Evolutionary conservation across 2,797 vertebrate species (phyloP).

Genomic region (Staurois parvus): DNA sequence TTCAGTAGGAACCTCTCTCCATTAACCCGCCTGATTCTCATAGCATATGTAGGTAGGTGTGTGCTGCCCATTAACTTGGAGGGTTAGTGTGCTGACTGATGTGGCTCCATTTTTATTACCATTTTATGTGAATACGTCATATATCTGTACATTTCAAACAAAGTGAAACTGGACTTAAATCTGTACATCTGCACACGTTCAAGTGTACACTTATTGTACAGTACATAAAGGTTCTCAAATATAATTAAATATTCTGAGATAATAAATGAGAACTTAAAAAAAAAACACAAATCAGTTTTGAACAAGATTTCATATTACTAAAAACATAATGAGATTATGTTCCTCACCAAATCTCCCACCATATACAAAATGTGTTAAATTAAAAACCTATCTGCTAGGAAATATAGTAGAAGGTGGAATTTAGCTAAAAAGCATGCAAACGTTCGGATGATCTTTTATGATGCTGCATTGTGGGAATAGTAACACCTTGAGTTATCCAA

Average conservation of each 20-base stretch:
- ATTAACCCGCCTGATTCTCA: constrained; percentile 68
- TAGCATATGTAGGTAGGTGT: constrained; percentile 68
- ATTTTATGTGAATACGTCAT: constrained; percentile 79
- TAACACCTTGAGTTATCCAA: constrained; percentile 35
- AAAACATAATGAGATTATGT: not conserved
- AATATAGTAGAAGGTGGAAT: not conserved
- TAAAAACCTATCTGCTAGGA: not conserved
- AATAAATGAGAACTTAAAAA: constrained; percentile 61
- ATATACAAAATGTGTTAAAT: not conserved
- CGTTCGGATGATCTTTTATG: constrained; percentile 14
- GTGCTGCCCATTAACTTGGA: constrained; percentile 68
- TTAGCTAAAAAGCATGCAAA: constrained; percentile 23
- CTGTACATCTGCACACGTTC: constrained; percentile 70
- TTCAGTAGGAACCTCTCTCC: constrained; percentile 71
- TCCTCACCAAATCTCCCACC: not conserved
- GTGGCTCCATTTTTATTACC: constrained; percentile 77
- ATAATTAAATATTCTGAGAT: constrained; percentile 62
- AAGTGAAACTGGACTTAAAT: constrained; percentile 72
- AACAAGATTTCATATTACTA: constrained; percentile 67
- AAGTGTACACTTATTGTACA: constrained; percentile 46
- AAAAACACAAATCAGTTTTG: constrained; percentile 65
- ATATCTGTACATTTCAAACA: constrained; percentile 77
- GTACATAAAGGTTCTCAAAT: constrained; percentile 69
- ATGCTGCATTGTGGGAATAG: constrained; percentile 38
- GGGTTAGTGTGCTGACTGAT: constrained; percentile 74